Percentiles rank a stretch among this genome's conserved stretches.
Evolutionary conservation across 1,140 invertebrate genomes (phyloP).

Genomic region (Euschistus heros): DNA sequence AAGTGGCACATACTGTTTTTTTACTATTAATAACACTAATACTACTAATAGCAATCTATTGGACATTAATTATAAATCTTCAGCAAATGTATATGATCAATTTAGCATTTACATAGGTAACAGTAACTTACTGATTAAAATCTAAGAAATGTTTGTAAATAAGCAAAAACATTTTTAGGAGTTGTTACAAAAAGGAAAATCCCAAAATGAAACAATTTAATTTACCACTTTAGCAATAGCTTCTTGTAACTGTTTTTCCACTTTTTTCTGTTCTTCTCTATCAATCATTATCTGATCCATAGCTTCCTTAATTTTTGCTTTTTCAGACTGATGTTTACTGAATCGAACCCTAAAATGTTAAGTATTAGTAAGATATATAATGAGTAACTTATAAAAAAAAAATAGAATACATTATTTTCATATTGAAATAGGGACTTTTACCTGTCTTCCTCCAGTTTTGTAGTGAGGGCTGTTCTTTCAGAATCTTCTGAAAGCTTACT

Average conservation of each 20-base stretch:
- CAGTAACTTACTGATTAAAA: too few relatives aligned
- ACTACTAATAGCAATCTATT: too few relatives aligned
- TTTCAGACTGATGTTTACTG: background rate
- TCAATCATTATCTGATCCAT: constrained; percentile 5
- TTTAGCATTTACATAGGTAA: too few relatives aligned
- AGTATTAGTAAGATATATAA: background rate
- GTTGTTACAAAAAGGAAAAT: too few relatives aligned
- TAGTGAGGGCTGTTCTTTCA: constrained; percentile 1
- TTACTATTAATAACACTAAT: too few relatives aligned
- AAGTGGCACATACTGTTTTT: too few relatives aligned
- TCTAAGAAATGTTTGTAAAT: too few relatives aligned
- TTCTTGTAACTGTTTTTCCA: constrained; percentile 18
- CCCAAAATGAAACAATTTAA: background rate
- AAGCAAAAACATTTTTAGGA: too few relatives aligned
- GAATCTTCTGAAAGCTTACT: background rate
- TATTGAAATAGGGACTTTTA: background rate
- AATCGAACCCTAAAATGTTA: background rate
- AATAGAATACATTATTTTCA: background rate
- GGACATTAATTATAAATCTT: too few relatives aligned
- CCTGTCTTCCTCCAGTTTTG: constrained; percentile 25
- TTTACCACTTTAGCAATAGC: constrained; percentile 10
- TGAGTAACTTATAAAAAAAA: background rate
- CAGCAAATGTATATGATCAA: too few relatives aligned
- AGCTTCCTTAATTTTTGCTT: constrained; percentile 11
- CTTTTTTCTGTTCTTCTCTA: constrained; percentile 13